A percentile compares a stretch with the other conserved stretches of the same genome.
phyloP scores from a whole-genome alignment of 2,797 vertebrate genomes.

The Gastrophryne carolinensis region DNA sequence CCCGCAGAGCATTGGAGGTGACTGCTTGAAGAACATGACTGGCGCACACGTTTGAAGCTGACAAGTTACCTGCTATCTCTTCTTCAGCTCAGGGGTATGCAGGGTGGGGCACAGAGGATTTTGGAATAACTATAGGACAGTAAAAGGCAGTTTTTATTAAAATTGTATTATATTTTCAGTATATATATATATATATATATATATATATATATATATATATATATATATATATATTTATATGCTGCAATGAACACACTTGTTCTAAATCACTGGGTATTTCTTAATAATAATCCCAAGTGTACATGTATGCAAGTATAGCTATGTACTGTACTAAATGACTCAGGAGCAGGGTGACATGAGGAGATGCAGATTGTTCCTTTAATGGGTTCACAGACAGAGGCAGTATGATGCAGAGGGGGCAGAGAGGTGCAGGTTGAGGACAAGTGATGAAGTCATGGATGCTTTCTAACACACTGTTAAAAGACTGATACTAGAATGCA shows the following conservation, averaged over 20 bases:
- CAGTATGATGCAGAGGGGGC: background rate
- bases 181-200: too few species aligned
- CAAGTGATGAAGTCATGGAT: background rate
- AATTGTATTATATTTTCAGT: too few species aligned
- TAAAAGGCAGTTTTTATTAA: too few species aligned
- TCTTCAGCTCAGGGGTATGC: conserved; percentile 50
- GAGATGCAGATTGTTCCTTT: background rate
- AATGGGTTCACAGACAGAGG: background rate
- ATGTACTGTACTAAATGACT: too few species aligned
- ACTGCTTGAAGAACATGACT: conserved; percentile 38
- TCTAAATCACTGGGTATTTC: too few species aligned
- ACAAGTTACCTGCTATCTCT: conserved; percentile 34
- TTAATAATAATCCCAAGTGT: too few species aligned
- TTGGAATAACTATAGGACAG: background rate
- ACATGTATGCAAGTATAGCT: too few species aligned
- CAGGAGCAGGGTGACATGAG: background rate
- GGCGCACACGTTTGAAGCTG: conserved; percentile 37
- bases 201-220: too few species aligned
- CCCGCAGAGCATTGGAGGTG: conserved; percentile 27
- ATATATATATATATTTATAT: too few species aligned
- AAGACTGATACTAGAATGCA: background rate
- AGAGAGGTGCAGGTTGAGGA: background rate
- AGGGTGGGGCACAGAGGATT: background rate
- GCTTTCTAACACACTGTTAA: background rate
- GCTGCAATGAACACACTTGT: too few species aligned